Evolutionary conservation across 2,888 invertebrate genomes (phyloP).

Genomic region (Drosophila incognita): DNA sequence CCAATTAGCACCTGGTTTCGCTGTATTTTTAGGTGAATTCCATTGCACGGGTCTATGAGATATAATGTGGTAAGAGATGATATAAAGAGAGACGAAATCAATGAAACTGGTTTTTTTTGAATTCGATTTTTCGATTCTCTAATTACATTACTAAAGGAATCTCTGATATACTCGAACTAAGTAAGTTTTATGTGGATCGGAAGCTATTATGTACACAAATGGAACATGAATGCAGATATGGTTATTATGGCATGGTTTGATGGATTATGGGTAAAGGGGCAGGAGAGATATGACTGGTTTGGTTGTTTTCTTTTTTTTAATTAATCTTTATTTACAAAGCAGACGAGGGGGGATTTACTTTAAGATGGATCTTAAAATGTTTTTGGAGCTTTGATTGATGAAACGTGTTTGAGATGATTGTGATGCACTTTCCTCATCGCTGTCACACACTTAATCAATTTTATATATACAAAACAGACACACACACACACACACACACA

Average conservation of each 20-base stretch:
- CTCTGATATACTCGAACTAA: conserved; percentile 48
- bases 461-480: background rate
- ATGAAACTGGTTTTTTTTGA: conserved; percentile 50
- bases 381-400: conserved; percentile 8
- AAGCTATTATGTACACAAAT: conserved; percentile 53
- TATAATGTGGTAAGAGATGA: conserved; percentile 81
- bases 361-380: background rate
- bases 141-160: conserved; percentile 42
- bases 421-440: conserved; percentile 12
- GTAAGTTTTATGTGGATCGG: conserved; percentile 27
- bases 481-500: background rate
- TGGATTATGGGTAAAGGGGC: conserved; percentile 1
- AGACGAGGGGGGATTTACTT: background rate
- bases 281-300: conserved; percentile 9
- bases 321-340: background rate
- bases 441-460: conserved; percentile 4
- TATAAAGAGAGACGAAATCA: conserved; percentile 74
- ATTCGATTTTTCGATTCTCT: conserved; percentile 37
- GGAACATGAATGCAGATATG: conserved; percentile 43
- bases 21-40: conserved; percentile 95
- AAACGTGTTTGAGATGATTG: conserved; percentile 16
- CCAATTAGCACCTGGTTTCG: conserved; percentile 92
- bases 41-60: conserved; percentile 92
- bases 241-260: conserved; percentile 9
- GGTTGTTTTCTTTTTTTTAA: background rate